Conservation (phyloP, 2,888 invertebrate genomes). For the Drosophila mimetica region DNA sequence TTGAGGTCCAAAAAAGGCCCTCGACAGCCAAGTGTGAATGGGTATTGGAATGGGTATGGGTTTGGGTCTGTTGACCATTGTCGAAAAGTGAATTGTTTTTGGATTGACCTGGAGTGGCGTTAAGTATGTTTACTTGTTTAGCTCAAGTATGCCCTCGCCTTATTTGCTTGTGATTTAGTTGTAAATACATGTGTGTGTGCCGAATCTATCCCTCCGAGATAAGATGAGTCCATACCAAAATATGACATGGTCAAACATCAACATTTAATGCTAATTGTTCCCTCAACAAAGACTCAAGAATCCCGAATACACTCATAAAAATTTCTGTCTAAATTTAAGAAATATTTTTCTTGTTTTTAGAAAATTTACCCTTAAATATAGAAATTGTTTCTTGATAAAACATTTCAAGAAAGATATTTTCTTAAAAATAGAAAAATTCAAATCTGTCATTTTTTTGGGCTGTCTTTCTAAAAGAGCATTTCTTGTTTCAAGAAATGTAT, state of each 20-base stretch:
- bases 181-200: constrained; percentile 36
- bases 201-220: constrained; percentile 10
- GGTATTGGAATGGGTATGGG: constrained; percentile 8
- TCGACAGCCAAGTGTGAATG: constrained; percentile 50
- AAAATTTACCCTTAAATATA: too few relatives aligned
- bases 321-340: too few relatives aligned
- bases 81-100: constrained; percentile 51
- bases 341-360: too few relatives aligned
- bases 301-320: too few relatives aligned
- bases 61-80: constrained; percentile 59
- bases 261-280: constrained; percentile 15
- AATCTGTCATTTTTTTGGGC: too few relatives aligned
- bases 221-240: constrained; percentile 21
- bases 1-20: constrained; percentile 27
- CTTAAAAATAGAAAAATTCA: too few relatives aligned
- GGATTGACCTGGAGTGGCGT: constrained; percentile 23
- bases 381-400: too few relatives aligned
- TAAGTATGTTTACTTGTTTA: constrained; percentile 18
- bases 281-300: background rate
- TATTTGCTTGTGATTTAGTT: constrained; percentile 73
- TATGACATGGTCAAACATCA: constrained; percentile 10
- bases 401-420: too few relatives aligned
- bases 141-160: constrained; percentile 6
- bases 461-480: too few relatives aligned
- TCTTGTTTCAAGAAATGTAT: too few relatives aligned